These are phyloP conservation scores for Vireo altiloquus DNA, from an alignment of 2,113 vertebrate genomes.

Conservation along the genomic window DNA sequence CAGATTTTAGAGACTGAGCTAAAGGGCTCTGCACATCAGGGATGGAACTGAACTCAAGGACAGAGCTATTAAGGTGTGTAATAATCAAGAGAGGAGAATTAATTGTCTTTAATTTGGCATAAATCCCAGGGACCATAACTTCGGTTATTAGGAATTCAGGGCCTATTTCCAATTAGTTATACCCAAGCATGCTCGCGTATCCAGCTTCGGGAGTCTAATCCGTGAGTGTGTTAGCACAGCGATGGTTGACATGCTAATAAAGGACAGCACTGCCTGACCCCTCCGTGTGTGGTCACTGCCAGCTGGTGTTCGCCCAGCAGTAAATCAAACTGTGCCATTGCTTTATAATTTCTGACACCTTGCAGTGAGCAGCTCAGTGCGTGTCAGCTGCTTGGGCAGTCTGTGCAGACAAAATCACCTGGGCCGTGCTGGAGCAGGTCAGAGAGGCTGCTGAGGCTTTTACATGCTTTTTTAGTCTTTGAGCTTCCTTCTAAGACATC, in stretches of 20 bases:
- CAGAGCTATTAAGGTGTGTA: slow-evolving; percentile 68
- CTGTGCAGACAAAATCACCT: neutral
- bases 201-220: neutral
- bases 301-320: neutral
- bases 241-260: neutral
- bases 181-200: neutral
- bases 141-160: slow-evolving; percentile 66
- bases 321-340: neutral
- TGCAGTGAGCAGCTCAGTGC: neutral
- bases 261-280: slow-evolving; percentile 13
- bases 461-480: neutral
- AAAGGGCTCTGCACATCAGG: slow-evolving; percentile 58
- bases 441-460: neutral
- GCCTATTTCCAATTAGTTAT: slow-evolving; percentile 55
- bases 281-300: neutral
- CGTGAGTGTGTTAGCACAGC: neutral
- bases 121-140: slow-evolving; percentile 70
- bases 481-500: neutral
- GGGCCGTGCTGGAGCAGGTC: neutral
- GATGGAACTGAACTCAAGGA: slow-evolving; percentile 73
- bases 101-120: slow-evolving; percentile 80
- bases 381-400: neutral
- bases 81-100: slow-evolving; percentile 75
- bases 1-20: slow-evolving; percentile 60
- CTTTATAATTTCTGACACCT: neutral